Conservation (phyloP, 53 echinoderm and acorn worm genomes). For the Echinarachnius parma region DNA sequence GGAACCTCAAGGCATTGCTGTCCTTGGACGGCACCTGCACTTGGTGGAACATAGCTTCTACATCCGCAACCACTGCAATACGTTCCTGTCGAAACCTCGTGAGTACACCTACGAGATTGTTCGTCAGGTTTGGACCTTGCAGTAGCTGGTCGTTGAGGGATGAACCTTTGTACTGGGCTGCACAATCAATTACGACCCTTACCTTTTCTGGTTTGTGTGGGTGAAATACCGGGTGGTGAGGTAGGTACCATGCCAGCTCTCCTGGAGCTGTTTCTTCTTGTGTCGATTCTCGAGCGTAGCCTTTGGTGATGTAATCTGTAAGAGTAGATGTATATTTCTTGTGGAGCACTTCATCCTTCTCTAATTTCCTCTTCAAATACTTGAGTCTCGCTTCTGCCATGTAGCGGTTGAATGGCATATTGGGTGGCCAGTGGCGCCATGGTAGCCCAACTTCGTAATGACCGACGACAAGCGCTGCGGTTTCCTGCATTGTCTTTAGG, state of each 20-base stretch:
- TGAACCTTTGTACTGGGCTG: slow-evolving; percentile 32
- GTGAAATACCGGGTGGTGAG: slow-evolving; percentile 45
- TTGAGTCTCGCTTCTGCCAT: slow-evolving; percentile 39
- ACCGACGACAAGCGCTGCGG: slow-evolving; percentile 24
- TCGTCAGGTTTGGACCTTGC: slow-evolving; percentile 32
- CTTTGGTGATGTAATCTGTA: slow-evolving; percentile 12
- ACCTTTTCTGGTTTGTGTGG: slow-evolving; percentile 39
- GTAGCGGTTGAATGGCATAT: slow-evolving; percentile 29
- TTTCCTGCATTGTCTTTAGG: slow-evolving; percentile 39
- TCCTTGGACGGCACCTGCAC: slow-evolving; percentile 2
- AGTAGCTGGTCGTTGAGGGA: slow-evolving; percentile 41
- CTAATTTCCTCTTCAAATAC: slow-evolving; percentile 20
- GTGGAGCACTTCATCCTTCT: slow-evolving; percentile 23
- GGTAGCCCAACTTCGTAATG: slow-evolving; percentile 45
- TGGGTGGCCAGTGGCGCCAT: slow-evolving; percentile 20
- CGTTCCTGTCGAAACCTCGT: slow-evolving; percentile 31
- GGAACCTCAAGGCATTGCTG: slow-evolving; percentile 16
- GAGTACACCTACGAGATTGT: slow-evolving; percentile 18
- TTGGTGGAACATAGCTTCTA: slow-evolving; percentile 42
- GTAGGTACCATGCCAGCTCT: slow-evolving; percentile 40
- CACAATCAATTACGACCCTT: slow-evolving; percentile 51
- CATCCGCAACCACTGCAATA: slow-evolving; percentile 15
- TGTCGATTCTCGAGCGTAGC: slow-evolving; percentile 25
- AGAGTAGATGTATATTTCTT: slow-evolving; percentile 24
- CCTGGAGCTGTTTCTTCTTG: not conserved